phyloP scores from a whole-genome alignment of 2,113 vertebrate species.

The Cygnus atratus region DNA sequence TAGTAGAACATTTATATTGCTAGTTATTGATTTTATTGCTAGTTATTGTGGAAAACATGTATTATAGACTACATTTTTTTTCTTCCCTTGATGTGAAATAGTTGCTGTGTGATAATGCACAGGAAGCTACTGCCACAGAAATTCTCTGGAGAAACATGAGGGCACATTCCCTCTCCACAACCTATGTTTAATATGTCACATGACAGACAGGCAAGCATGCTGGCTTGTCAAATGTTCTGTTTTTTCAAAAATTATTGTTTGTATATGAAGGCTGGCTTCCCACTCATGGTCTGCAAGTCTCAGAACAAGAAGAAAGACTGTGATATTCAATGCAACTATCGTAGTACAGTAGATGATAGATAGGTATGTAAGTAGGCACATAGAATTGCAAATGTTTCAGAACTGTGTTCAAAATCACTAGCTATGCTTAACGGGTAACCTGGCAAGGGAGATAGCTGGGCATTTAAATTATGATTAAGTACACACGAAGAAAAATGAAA shows the following conservation, averaged over 20 bases:
- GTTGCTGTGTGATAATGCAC: neutral
- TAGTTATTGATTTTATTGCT: slow-evolving; percentile 51
- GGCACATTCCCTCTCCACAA: neutral
- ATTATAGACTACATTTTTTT: slow-evolving; percentile 9
- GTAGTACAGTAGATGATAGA: neutral
- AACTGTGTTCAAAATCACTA: neutral
- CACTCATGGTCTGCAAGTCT: neutral
- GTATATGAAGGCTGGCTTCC: neutral
- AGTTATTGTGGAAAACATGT: slow-evolving; percentile 54
- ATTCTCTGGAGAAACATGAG: neutral
- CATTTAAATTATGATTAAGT: neutral
- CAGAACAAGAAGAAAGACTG: neutral
- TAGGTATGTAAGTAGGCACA: neutral
- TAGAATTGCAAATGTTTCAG: neutral
- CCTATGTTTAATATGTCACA: neutral
- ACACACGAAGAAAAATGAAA: neutral
- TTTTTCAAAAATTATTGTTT: neutral
- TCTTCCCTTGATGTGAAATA: neutral
- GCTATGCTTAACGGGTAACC: neutral
- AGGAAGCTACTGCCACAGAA: neutral
- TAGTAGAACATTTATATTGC: slow-evolving; percentile 35
- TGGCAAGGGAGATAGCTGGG: neutral
- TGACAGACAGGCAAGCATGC: neutral
- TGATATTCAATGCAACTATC: neutral
- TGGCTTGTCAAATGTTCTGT: neutral